Evolutionary conservation across 64 coral and sea anemone genomes (phyloP), one percentile per base, ranked within the genome.

Genomic region (Stichodactyla mertensii): DNA sequence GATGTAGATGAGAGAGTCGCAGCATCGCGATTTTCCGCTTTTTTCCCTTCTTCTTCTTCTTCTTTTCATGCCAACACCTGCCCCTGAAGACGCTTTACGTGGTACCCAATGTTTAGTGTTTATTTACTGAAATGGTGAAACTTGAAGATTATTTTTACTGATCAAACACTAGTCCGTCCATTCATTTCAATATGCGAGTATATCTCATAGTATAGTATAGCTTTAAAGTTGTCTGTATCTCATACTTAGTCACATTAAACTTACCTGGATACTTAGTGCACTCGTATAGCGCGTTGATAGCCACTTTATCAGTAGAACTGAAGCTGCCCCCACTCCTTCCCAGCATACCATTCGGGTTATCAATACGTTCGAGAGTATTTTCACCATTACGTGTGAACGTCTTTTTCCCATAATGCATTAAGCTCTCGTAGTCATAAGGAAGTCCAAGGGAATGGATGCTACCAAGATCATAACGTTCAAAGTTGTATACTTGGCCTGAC

Each of bases 371-470:
- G 6, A 80, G 78, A 52, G 78, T 80, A 80, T 80, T 80, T 7
- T 28, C 78, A 11, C 78, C 78, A 20, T 80, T 80, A 20, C 36
- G 36, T 54, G 78, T 53, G 53, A 80, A 80, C 2, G 45, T 55
- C 53, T 16, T 80, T 22, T 80, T 80, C 15, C 78, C 78, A 55
- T 80, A 80, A 80, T 80, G 78, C 78, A 80, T 80, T 14, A 80
- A 53, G 78, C 78, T 80, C 20, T 80, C 78, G 26, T 80, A 80
- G 4, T 80, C 78, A 22, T 80, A 80, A 55, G 78, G 78, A 28
- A 80, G 78, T 1, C 52, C 52, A 53, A 80, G 52, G 10, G 78
- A 80, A 28, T 10, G 14, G 7, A 80, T 51, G 18, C 14, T 18
- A 16, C 78, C 52, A 55, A 80, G 18, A 53, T 55, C 78, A 7